Evolutionary conservation across 2,113 vertebrate genomes (phyloP).

Genomic region (Coracopsis vasa): DNA sequence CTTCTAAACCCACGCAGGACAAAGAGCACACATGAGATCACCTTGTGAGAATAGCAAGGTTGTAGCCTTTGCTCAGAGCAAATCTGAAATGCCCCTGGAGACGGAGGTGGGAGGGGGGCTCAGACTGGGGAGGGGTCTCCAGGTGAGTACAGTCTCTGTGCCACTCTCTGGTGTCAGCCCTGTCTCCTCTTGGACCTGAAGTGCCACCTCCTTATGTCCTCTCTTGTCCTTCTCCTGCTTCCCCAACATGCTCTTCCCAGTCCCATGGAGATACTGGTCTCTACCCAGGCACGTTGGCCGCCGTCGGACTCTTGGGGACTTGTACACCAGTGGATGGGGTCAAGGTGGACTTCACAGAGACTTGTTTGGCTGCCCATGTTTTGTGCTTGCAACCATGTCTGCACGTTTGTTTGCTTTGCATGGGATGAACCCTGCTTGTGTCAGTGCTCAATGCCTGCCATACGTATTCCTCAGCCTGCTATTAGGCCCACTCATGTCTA

Average conservation of each 20-base stretch:
- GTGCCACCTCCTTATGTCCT: conserved; percentile 70
- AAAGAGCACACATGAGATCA: background rate
- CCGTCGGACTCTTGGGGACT: conserved; percentile 95
- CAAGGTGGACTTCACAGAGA: conserved; percentile 86
- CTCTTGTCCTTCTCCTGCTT: conserved; percentile 80
- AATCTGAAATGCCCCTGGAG: background rate
- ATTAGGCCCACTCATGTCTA: background rate
- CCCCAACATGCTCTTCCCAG: conserved; percentile 81
- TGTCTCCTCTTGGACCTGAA: background rate
- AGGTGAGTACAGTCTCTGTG: background rate
- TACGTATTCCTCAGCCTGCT: background rate
- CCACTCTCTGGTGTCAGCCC: background rate
- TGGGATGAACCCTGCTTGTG: conserved; percentile 2
- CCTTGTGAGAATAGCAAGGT: background rate
- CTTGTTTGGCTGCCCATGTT: conserved; percentile 41
- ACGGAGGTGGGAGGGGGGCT: background rate
- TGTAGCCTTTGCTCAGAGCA: background rate
- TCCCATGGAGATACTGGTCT: conserved; percentile 95
- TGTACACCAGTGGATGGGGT: conserved; percentile 92
- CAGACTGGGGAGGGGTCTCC: background rate
- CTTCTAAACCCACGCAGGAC: background rate
- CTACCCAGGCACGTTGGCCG: conserved; percentile 90
- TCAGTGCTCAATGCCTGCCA: background rate
- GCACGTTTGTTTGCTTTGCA: conserved; percentile 72
- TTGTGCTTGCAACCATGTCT: conserved; percentile 41